A percentile compares a stretch with the other conserved stretches of the same genome.
Conservation (phyloP, 2,888 invertebrate genomes). For the Alcis repandata region DNA sequence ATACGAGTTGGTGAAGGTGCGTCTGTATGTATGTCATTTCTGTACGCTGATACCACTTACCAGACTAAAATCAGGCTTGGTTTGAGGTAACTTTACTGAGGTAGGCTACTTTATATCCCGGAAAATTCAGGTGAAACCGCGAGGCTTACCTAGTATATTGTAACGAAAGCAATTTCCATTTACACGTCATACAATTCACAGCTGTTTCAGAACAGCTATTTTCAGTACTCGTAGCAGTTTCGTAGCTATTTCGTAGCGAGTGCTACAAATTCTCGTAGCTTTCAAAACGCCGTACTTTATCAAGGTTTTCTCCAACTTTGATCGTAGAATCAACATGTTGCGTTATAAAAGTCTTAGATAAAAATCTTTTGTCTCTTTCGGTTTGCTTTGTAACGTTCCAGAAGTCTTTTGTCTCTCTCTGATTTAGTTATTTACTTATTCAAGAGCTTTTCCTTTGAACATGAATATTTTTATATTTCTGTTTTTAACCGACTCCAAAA, state of each 20-base stretch:
- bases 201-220: slow-evolving; percentile 1
- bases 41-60: no score
- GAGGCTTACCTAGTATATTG: not conserved
- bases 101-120: no score
- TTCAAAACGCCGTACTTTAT: slow-evolving; percentile 2
- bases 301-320: not conserved
- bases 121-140: not conserved
- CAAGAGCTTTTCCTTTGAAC: no score
- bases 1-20: no score
- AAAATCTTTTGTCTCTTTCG: slow-evolving; percentile 1
- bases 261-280: slow-evolving; percentile 16
- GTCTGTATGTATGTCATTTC: no score
- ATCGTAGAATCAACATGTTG: slow-evolving; percentile 19
- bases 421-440: no score
- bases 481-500: no score
- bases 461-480: no score
- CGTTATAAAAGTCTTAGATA: not conserved
- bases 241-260: slow-evolving; percentile 11
- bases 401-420: no score
- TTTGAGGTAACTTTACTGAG: no score
- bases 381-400: no score
- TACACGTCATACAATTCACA: not conserved
- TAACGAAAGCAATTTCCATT: not conserved
- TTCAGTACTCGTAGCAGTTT: not conserved
- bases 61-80: no score